Evolutionary conservation across 2,888 invertebrate species (phyloP).

Genomic region (Synanthedon vespiformis): DNA sequence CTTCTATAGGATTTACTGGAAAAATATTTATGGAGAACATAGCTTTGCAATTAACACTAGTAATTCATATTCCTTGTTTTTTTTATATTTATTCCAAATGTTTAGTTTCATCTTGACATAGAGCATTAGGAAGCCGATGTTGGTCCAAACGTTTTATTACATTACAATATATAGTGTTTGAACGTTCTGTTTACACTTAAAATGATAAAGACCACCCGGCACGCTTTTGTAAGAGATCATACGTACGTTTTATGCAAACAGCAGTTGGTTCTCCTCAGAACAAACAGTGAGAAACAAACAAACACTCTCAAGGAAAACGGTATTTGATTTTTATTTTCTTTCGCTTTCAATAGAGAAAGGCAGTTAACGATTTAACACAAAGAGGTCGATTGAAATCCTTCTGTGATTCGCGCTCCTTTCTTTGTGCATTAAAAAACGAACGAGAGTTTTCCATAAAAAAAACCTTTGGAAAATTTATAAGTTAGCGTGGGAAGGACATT

Average conservation of each 20-base stretch:
- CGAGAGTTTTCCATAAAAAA: neutral
- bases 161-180: conserved; percentile 52
- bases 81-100: neutral
- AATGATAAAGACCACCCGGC: conserved; percentile 69
- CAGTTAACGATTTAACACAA: conserved; percentile 25
- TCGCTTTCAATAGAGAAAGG: neutral
- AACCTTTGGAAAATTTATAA: neutral
- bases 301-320: conserved; percentile 31
- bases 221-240: conserved; percentile 28
- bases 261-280: conserved; percentile 59
- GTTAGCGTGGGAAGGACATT: neutral
- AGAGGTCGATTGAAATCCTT: conserved; percentile 7
- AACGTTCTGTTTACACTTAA: conserved; percentile 51
- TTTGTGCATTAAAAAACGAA: conserved; percentile 1
- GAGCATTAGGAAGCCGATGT: conserved; percentile 21
- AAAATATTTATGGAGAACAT: neutral
- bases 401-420: conserved; percentile 2
- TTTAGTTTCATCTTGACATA: neutral
- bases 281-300: conserved; percentile 57
- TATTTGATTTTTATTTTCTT: conserved; percentile 1
- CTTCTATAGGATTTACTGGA: too few species aligned
- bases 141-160: conserved; percentile 48
- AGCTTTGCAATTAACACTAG: neutral
- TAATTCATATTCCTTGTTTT: neutral
- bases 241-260: conserved; percentile 41